Conservation (phyloP, 2,888 invertebrate genomes). For the Caenorhabditis sp. region DNA sequence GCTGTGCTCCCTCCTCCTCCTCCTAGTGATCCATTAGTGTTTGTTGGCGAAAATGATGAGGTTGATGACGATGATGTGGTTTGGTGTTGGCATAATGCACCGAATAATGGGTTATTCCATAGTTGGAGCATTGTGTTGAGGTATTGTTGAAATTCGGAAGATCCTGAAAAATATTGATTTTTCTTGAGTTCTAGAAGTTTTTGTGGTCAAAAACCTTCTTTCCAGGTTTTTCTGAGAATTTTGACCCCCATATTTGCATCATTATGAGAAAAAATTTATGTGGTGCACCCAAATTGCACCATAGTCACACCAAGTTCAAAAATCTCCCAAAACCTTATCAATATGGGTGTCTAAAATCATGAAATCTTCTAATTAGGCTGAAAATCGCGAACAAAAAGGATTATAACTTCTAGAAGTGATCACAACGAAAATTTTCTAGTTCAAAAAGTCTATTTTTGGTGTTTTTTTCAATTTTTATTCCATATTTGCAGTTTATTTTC, state of each 20-base stretch:
- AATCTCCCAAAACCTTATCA: too few species aligned
- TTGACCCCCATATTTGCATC: too few species aligned
- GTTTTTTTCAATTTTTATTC: too few species aligned
- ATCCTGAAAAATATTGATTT: neutral
- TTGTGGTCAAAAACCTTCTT: neutral
- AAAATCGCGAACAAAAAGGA: neutral
- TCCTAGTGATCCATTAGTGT: neutral
- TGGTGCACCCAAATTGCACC: too few species aligned
- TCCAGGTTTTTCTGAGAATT: too few species aligned
- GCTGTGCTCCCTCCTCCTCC: neutral
- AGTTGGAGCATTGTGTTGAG: constrained; percentile 21
- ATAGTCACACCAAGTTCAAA: too few species aligned
- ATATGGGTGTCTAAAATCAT: too few species aligned
- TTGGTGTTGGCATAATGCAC: constrained; percentile 5
- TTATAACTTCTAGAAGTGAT: too few species aligned
- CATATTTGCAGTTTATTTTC: too few species aligned
- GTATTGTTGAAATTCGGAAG: constrained; percentile 17
- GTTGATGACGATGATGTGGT: neutral
- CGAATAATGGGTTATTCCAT: constrained; percentile 36
- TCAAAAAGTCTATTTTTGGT: too few species aligned
- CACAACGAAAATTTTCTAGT: too few species aligned
- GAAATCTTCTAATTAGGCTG: neutral
- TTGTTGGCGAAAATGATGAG: neutral
- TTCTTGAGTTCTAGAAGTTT: neutral
- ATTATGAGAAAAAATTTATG: too few species aligned